Conservation (phyloP, 2,797 vertebrate species). For the Hemibagrus guttatus region DNA sequence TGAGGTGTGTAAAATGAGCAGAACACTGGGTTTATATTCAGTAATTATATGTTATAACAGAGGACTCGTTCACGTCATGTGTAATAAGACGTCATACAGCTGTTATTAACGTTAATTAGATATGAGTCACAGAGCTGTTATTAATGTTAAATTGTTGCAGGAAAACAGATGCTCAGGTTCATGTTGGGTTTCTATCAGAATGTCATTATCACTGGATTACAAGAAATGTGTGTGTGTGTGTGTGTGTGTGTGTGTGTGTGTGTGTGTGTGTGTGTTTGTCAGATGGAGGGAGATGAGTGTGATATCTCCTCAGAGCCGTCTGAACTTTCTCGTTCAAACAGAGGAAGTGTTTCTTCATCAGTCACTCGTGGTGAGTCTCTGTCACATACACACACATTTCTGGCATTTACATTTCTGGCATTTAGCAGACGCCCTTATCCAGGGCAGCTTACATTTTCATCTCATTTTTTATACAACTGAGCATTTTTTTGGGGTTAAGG, state of each 20-base stretch:
- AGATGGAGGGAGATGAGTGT: constrained; percentile 83
- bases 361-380: constrained; percentile 76
- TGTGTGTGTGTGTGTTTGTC: constrained; percentile 52
- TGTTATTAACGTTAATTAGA: background rate
- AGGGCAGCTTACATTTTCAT: no score
- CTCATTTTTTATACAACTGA: no score
- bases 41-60: background rate
- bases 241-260: constrained; percentile 14
- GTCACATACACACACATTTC: background rate
- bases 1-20: background rate
- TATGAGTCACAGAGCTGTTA: no score
- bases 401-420: no score
- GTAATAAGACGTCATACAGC: no score
- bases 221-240: background rate
- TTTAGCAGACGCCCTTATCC: no score
- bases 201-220: background rate
- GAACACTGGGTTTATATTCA: background rate
- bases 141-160: background rate
- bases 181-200: background rate
- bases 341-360: constrained; percentile 87
- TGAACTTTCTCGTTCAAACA: constrained; percentile 76
- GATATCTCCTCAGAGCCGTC: constrained; percentile 74
- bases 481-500: no score
- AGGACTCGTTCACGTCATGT: no score
- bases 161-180: background rate